Base-by-base conservation (phyloP, 2,888 invertebrate species). In the Rosalia funebris region DNA sequence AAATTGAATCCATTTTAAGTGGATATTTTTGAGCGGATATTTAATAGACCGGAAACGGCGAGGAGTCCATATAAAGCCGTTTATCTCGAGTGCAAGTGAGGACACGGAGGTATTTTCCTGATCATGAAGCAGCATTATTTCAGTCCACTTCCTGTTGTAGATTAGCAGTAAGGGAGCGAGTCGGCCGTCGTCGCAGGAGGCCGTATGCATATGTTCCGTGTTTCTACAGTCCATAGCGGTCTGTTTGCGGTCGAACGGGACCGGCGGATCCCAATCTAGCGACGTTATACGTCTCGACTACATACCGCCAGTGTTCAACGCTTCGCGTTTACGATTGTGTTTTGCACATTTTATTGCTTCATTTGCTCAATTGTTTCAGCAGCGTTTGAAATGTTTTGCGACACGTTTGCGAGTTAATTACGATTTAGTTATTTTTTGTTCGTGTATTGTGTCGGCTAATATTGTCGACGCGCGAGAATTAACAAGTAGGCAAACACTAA, bases 341-440 rank as follows among this genome's bases (percentile, higher is more conserved):
- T 64, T 57, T 56, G 60, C 63, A 57, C 62, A 60, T 41, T 68
- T 69, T 66, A 70, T 65, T 63, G 67, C 60, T 67, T 67, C 67
- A 69, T 69, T 69, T 64, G 62, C 52, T 45, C 65, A 60, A 68
- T 70, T 68, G 70, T 68, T 70, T 65, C 37, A 59, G 58, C 55
- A 32, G 56, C 59, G 57, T 57, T 66, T 63, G 63, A 52, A 58
- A 60, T 61, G 56, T 57, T 63, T 55, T 34, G 55, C 59, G 65
- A 65, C 60, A 48, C 60, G 56, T 65, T 63, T 54, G 52, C 57
- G 57, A 55, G 54, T 62, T 69, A 66, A 69, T 64, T 65, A 65
- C 66, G 9, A 56, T 44, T 48, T 47, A 53, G 50, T 48, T 16
- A 2, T 36, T 46, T 37, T 56, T 52, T 52, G 39, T 14, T 41